A percentile compares a stretch with the other conserved stretches of the same genome.
Conservation (phyloP, 2,113 vertebrate genomes). For the Pelobates fuscus region DNA sequence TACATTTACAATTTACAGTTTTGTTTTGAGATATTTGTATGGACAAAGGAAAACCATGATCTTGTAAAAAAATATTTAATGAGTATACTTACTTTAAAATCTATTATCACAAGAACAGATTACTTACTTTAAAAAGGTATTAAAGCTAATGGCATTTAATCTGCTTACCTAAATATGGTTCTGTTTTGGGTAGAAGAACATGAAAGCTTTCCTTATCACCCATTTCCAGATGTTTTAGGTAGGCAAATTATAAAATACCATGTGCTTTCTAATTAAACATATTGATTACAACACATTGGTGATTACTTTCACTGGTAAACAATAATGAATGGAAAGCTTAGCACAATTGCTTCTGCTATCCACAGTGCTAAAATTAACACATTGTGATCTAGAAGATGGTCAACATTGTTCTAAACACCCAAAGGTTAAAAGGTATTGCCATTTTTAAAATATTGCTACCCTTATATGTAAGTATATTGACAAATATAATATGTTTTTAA, state of each 20-base stretch:
- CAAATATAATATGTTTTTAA: not conserved
- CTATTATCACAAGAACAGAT: conserved; percentile 63
- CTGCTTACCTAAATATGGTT: conserved; percentile 61
- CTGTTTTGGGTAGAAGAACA: conserved; percentile 59
- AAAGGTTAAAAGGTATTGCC: too few species aligned
- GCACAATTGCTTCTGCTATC: not conserved
- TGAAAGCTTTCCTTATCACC: conserved; percentile 60
- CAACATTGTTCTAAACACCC: not conserved
- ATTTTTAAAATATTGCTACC: not conserved
- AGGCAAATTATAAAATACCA: conserved; percentile 43
- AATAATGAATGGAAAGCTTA: conserved; percentile 18
- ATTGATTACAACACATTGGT: conserved; percentile 29
- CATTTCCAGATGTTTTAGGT: conserved; percentile 53
- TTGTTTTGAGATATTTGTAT: conserved; percentile 57
- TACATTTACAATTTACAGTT: conserved; percentile 60
- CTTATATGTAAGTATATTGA: not conserved
- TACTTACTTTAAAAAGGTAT: conserved; percentile 67
- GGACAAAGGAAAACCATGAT: conserved; percentile 59
- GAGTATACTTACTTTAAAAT: conserved; percentile 67
- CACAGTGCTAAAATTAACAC: not conserved
- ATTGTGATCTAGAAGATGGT: not conserved
- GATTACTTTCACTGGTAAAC: conserved; percentile 25
- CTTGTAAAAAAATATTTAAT: conserved; percentile 61
- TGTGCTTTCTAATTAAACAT: conserved; percentile 45
- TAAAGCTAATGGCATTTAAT: conserved; percentile 68